Base-by-base conservation (phyloP, 2,888 invertebrate genomes). In the Agrochola litura region DNA sequence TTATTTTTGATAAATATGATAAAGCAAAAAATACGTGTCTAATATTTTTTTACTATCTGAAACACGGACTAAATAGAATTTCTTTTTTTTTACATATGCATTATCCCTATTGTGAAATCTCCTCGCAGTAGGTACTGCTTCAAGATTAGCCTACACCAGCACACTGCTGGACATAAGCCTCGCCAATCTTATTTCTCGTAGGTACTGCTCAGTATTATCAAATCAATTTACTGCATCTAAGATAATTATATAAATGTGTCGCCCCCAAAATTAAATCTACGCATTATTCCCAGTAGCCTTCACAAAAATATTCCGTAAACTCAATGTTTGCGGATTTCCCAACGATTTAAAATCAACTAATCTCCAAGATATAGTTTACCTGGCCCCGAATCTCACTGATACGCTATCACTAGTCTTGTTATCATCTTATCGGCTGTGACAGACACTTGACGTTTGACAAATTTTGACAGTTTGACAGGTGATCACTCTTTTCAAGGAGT, bases 401-500 rank as follows among this genome's bases (percentile, higher is more conserved):
- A 87, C 30, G 64, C 46, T 88, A 88, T 88, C 88, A 68, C 46
- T 69, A 43, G 75, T 63, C 66, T 64, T 69, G 60, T 78, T 90
- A 90, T 88, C 89, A 76, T 58, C 43, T 93, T 95, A 89, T 90
- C 92, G 91, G 83, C 88, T 92, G 90, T 93, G 94, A 93, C 93
- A 92, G 94, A 94, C 94, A 93, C 93, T 90, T 92, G 91, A 92
- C 91, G 89, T 86, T 86, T 93, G 92, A 92, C 89, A 82, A 91
- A 90, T 86, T 89, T 89, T 87, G 89, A 91, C 91, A 89, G 70
- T 89, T 91, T 93, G 95, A 95, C 95, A 95, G 92, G 89, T 90
- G 91, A 91, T 92, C 90, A 85, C 80, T 90, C 91, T 89, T 86
- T 84, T 79, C 61, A 77, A 89, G 73, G 68, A 83, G 85, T 79